Conservation (phyloP, 2,797 vertebrate species). For the Siniperca undulata region DNA sequence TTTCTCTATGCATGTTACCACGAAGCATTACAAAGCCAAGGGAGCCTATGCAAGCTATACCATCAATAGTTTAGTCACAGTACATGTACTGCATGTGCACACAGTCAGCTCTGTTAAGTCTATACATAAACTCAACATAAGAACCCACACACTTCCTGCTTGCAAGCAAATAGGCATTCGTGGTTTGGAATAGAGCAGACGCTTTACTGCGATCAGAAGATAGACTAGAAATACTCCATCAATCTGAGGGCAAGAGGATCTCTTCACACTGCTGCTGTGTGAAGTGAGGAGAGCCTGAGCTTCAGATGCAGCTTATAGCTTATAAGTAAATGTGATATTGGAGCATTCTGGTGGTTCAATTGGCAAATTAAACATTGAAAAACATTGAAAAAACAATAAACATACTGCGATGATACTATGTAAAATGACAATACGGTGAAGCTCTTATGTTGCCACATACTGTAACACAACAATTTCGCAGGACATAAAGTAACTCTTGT, state of each 20-base stretch:
- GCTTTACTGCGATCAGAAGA: slow-evolving; percentile 33
- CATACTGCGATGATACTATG: not conserved
- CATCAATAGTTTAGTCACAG: slow-evolving; percentile 18
- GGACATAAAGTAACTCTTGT: not conserved
- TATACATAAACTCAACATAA: slow-evolving; percentile 4
- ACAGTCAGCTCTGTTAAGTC: not conserved
- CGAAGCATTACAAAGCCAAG: slow-evolving; percentile 4
- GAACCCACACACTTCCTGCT: slow-evolving; percentile 10
- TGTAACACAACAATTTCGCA: not conserved
- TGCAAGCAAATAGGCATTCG: not conserved
- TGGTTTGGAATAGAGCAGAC: slow-evolving; percentile 12
- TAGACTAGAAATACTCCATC: slow-evolving; percentile 38
- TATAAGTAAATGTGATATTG: not conserved
- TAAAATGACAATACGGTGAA: not conserved
- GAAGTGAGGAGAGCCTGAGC: not conserved
- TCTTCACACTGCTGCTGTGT: slow-evolving; percentile 31
- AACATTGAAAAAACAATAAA: not conserved
- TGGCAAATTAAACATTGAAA: not conserved
- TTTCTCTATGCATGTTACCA: slow-evolving; percentile 18
- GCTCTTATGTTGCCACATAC: not conserved
- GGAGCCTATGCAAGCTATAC: slow-evolving; percentile 14
- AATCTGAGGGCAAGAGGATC: slow-evolving; percentile 29
- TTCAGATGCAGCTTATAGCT: slow-evolving; percentile 43
- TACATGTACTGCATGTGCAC: not conserved
- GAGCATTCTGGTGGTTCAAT: not conserved